phyloP scores from a whole-genome alignment of 2,113 vertebrate genomes.

The Dunckerocampus dactyliophorus region DNA sequence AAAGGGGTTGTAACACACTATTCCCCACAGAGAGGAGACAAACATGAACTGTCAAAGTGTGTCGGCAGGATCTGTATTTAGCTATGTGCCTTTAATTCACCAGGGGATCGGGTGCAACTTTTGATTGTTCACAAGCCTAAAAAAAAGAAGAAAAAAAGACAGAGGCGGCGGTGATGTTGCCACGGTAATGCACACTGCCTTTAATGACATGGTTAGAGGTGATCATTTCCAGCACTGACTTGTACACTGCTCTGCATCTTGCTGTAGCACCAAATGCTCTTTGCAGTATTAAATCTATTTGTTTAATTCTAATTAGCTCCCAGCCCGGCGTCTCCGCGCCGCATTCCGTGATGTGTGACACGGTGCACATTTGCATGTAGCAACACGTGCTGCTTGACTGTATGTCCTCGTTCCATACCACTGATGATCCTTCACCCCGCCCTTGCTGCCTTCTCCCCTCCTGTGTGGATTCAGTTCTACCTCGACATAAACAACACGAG shows the following conservation, averaged over 20 bases:
- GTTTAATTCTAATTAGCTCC: conserved; percentile 46
- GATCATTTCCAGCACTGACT: conserved; percentile 55
- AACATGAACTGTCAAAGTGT: conserved; percentile 46
- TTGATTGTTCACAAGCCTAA: conserved; percentile 60
- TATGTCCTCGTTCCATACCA: conserved; percentile 47
- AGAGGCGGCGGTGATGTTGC: conserved; percentile 65
- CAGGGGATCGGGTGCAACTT: conserved; percentile 55
- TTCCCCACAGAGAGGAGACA: conserved; percentile 55
- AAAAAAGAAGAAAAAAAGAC: conserved; percentile 37
- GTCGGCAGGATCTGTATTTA: conserved; percentile 66
- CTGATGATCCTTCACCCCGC: conserved; percentile 29
- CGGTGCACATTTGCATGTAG: conserved; percentile 24
- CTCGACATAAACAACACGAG: conserved; percentile 48
- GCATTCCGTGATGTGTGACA: conserved; percentile 17
- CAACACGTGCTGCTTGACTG: conserved; percentile 35
- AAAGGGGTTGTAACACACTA: conserved; percentile 57
- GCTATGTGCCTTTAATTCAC: conserved; percentile 65
- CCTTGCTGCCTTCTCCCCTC: conserved; percentile 6
- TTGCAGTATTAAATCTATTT: conserved; percentile 23
- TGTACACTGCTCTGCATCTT: background rate
- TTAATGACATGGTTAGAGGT: conserved; percentile 65
- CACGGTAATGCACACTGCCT: conserved; percentile 69
- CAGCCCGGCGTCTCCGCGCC: conserved; percentile 26
- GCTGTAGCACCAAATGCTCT: conserved; percentile 18
- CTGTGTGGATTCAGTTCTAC: conserved; percentile 44